A percentile compares a stretch with the other conserved stretches of the same genome.
These are phyloP conservation scores for Calonectris borealis DNA, from an alignment of 2,113 vertebrate genomes.

Conservation along the genomic window DNA sequence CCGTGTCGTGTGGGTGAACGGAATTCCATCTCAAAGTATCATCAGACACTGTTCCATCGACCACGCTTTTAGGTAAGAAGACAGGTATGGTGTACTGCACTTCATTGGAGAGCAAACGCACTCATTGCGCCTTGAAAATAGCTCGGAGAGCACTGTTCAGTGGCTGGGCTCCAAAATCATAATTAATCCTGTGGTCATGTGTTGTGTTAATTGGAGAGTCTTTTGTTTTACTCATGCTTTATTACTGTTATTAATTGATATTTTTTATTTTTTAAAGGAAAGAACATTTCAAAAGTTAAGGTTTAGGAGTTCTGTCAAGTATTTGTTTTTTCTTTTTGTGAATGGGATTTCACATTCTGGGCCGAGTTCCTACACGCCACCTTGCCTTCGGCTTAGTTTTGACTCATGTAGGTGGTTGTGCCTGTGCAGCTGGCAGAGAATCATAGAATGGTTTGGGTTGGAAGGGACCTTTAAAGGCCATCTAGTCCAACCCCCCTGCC, in stretches of 20 bases:
- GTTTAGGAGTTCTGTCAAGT: background rate
- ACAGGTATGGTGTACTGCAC: background rate
- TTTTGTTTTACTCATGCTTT: background rate
- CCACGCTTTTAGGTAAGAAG: slow-evolving; percentile 80
- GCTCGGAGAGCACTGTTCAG: background rate
- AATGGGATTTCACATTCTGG: background rate
- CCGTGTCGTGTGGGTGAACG: slow-evolving; percentile 47
- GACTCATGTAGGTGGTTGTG: background rate
- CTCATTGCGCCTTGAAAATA: background rate
- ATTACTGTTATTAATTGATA: background rate
- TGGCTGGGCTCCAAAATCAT: background rate
- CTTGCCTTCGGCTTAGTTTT: background rate
- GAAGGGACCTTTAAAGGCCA: background rate
- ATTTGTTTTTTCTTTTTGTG: background rate
- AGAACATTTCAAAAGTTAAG: background rate
- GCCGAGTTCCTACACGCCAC: accelerated
- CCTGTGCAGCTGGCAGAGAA: background rate
- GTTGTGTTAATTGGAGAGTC: background rate
- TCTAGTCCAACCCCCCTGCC: background rate
- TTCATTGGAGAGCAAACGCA: background rate
- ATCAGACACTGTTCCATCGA: slow-evolving; percentile 83
- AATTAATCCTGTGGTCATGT: background rate
- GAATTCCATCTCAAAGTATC: slow-evolving; percentile 75
- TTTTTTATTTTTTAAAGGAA: background rate
- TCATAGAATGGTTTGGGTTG: background rate